phyloP scores from a whole-genome alignment of 2,113 vertebrate genomes.

The Tetrao urogallus region DNA sequence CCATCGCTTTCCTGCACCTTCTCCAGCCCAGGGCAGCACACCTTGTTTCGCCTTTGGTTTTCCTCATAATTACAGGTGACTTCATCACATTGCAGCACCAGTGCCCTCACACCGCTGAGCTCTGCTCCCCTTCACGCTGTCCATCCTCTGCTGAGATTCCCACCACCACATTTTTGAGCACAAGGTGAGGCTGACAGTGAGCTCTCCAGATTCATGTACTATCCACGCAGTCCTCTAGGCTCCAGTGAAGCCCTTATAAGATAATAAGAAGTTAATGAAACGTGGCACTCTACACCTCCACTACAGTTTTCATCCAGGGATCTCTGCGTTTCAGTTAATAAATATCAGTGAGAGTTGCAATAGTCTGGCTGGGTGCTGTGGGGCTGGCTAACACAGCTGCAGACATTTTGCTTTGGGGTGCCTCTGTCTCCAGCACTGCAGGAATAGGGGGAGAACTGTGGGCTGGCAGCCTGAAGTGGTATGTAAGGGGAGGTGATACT shows the following conservation, averaged over 20 bases:
- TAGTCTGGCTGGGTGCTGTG: not conserved
- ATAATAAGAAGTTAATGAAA: constrained; percentile 71
- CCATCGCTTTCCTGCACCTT: not conserved
- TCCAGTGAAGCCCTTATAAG: constrained; percentile 55
- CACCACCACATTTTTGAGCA: not conserved
- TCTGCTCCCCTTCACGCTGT: not conserved
- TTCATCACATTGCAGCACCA: not conserved
- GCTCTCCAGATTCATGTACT: constrained; percentile 60
- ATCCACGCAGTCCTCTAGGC: constrained; percentile 49
- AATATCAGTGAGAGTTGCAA: not conserved
- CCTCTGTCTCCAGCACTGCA: not conserved
- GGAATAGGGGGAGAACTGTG: not conserved
- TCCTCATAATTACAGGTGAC: not conserved
- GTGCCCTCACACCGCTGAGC: not conserved
- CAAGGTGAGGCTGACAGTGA: constrained; percentile 59
- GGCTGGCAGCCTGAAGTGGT: not conserved
- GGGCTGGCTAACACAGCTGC: not conserved
- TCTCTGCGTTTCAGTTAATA: not conserved
- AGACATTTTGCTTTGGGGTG: not conserved
- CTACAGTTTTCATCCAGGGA: constrained; percentile 35
- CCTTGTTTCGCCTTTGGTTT: not conserved
- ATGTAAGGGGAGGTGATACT: not conserved
- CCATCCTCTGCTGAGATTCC: not conserved
- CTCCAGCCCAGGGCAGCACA: not conserved
- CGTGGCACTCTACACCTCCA: constrained; percentile 37